These are phyloP conservation scores for Bellardia bayeri DNA, from an alignment of 2,888 invertebrate species.

Conservation along the genomic window DNA sequence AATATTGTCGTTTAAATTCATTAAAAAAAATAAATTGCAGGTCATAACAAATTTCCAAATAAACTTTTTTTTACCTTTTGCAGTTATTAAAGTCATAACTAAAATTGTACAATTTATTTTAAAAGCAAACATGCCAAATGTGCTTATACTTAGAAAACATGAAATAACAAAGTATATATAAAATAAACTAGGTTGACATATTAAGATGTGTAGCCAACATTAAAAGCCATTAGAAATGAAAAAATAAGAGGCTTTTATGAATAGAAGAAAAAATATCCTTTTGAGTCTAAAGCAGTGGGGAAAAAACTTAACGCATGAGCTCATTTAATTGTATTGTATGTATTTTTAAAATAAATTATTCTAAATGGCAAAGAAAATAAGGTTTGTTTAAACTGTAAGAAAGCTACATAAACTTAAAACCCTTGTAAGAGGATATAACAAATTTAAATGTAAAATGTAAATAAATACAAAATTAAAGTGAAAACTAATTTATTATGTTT, in stretches of 20 bases:
- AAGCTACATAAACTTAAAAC: no score
- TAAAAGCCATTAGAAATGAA: constrained; percentile 27
- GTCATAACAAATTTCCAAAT: neutral
- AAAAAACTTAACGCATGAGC: constrained; percentile 41
- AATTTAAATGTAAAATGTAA: no score
- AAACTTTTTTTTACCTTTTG: neutral
- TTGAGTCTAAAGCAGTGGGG: neutral
- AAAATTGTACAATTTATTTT: constrained; percentile 1
- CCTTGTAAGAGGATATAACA: no score
- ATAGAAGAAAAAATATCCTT: neutral
- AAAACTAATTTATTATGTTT: no score
- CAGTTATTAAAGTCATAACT: neutral
- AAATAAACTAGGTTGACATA: constrained; percentile 38
- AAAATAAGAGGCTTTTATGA: neutral
- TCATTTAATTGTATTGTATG: neutral
- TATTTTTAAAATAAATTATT: neutral
- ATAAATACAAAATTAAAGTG: no score
- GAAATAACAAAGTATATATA: neutral
- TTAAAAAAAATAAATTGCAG: neutral
- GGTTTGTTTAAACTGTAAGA: neutral
- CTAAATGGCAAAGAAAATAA: neutral
- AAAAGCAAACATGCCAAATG: neutral
- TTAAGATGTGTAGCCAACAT: neutral
- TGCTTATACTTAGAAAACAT: neutral
- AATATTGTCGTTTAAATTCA: neutral